Percentiles rank a stretch among this genome's conserved stretches.
Conservation (phyloP, 2,113 vertebrate species). For the Triplophysa siluroides region DNA sequence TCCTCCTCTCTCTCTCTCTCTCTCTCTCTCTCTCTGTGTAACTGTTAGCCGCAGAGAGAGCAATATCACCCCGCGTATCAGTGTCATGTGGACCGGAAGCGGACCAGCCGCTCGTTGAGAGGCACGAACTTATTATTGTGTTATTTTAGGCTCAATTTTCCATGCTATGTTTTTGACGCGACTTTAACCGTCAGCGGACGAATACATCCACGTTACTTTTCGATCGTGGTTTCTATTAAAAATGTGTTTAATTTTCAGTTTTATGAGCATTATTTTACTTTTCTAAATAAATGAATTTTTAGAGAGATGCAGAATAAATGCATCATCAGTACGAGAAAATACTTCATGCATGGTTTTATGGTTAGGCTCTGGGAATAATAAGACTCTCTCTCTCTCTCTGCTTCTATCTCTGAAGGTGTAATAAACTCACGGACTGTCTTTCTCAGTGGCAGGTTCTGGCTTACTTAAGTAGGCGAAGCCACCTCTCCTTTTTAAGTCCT, state of each 20-base stretch:
- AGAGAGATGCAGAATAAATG: not conserved
- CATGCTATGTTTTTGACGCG: not conserved
- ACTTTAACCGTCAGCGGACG: not conserved
- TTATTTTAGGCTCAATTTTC: not conserved
- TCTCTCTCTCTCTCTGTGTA: constrained; percentile 21
- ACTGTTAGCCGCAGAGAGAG: not conserved
- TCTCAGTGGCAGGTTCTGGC: constrained; percentile 75
- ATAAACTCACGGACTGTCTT: constrained; percentile 77
- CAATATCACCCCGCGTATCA: constrained; percentile 3
- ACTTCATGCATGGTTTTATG: not conserved
- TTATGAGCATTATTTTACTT: not conserved
- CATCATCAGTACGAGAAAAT: not conserved
- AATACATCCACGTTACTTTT: not conserved
- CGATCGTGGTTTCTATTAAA: no score
- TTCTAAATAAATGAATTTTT: not conserved
- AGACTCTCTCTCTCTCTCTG: not conserved
- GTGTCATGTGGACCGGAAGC: not conserved
- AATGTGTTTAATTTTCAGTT: not conserved
- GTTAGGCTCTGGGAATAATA: constrained; percentile 3
- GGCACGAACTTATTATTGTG: not conserved
- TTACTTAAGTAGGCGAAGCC: constrained; percentile 75
- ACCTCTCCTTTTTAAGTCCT: constrained; percentile 65
- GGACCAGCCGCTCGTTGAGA: not conserved
- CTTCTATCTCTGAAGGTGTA: constrained; percentile 67
- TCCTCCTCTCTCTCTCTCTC: constrained; percentile 38